Evolutionary conservation across 92 coral and sea anemone species (phyloP), one percentile per base, ranked within the genome.

Genomic region (Umimayanthus chanpuru): DNA sequence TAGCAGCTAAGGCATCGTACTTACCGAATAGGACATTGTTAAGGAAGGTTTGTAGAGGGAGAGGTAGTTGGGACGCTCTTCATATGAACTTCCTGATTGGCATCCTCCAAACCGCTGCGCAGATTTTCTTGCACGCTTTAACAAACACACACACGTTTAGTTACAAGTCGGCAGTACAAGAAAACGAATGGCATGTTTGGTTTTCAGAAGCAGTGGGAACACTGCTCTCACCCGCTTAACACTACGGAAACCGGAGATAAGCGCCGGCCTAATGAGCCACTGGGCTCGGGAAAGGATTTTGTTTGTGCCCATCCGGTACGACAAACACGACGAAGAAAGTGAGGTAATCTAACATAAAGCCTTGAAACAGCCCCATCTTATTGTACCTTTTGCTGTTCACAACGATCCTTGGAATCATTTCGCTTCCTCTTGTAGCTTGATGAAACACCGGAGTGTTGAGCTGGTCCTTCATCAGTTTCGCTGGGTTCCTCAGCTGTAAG

Each of bases 1-100:
- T 32, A 32, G 32, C 25, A 25, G 23, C 66, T 8, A 30, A 21
- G 43, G 3, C 55, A 49, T 18, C 58, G 2, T 9, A 20, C 82
- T 73, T 39, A 88, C 89, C 70, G 53, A 6, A 41, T 89, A 89
- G 0, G 72, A 28, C 76, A 89, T 43, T 9, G 81, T 77, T 30
- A 30, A 25, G 6, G 88, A 65, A 12, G 85, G 41, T 21, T 58
- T 30, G 72, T 80, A 15, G 2, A 30, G 11, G 2, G 85, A 29
- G 41, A 9, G 21, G 76, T 9, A 41, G 65, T 32, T 44, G 1
- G 43, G 87, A 47, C 15, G 53, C n/a, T 41, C 65, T 10, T 6
- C 65, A 43, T 38, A 43, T 50, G 53, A 15, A 15, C 21, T 77
- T 70, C 61, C 65, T 38, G 56, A 26, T 30, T 36, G 6, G 6